These are phyloP conservation scores for Lepilemur septentrionalis DNA, from an alignment of 2,797 vertebrate species.

Conservation along the genomic window DNA sequence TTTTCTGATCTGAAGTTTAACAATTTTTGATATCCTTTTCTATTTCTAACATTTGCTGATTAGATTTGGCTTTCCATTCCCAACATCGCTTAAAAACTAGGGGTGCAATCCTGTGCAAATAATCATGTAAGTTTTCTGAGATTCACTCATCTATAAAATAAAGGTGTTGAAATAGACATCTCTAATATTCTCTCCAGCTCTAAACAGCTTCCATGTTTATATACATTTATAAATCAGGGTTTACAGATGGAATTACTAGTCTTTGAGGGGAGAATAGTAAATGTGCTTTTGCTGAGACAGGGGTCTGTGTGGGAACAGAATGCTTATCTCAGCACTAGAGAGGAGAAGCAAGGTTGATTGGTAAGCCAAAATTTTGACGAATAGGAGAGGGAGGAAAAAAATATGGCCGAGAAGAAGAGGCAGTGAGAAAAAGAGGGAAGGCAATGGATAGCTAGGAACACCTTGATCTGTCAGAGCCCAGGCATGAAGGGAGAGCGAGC, in stretches of 20 bases:
- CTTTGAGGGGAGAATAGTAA: background rate
- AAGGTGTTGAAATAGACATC: background rate
- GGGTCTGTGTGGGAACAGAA: background rate
- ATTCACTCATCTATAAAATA: background rate
- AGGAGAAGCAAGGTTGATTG: background rate
- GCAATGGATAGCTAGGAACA: background rate
- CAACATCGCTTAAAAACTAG: background rate
- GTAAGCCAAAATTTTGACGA: background rate
- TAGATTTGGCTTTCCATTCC: background rate
- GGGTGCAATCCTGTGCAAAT: background rate
- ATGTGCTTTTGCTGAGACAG: background rate
- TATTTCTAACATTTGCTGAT: background rate
- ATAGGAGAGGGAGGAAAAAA: background rate
- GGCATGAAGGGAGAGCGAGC: background rate
- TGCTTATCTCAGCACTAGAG: background rate
- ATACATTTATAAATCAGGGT: background rate
- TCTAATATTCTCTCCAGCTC: background rate
- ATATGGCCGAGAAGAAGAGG: background rate
- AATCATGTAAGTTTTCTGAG: background rate
- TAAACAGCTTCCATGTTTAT: background rate
- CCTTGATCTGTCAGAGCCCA: background rate
- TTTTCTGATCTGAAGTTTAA: background rate
- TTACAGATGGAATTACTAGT: background rate
- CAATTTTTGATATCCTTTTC: background rate
- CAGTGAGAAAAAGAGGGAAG: background rate